A percentile compares a stretch with the other conserved stretches of the same genome.
Evolutionary conservation across 1,140 invertebrate species (phyloP).

Genomic region (Eufriesea mexicana): DNA sequence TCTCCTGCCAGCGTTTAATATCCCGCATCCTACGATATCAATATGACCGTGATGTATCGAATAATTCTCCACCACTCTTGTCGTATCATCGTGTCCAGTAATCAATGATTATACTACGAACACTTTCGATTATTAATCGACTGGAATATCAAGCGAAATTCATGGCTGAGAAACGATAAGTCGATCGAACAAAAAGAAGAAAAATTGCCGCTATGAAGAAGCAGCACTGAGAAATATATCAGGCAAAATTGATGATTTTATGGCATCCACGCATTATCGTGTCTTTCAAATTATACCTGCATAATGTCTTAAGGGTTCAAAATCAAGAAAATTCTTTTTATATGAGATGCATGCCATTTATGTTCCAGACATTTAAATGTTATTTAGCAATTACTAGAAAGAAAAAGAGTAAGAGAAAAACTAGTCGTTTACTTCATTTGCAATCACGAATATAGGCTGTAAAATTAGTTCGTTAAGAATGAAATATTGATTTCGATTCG

Average conservation of each 20-base stretch:
- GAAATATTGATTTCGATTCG: neutral
- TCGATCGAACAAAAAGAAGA: neutral
- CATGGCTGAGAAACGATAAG: neutral
- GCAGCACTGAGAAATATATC: neutral
- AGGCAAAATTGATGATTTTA: neutral
- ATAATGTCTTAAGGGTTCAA: neutral
- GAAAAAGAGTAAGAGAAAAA: neutral
- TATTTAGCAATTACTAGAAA: neutral
- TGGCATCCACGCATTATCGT: neutral
- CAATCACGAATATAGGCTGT: neutral
- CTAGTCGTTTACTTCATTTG: neutral
- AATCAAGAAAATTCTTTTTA: neutral
- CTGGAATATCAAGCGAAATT: neutral
- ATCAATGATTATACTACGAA: neutral
- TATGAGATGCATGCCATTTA: neutral
- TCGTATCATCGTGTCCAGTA: neutral
- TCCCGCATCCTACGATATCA: conserved; percentile 30
- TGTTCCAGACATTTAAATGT: neutral
- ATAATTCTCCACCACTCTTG: neutral
- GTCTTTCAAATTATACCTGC: neutral
- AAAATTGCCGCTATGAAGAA: neutral
- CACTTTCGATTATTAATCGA: neutral
- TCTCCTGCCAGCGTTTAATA: conserved; percentile 51
- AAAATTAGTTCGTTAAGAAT: neutral
- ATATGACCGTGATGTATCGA: neutral